Evolutionary conservation across 2,797 vertebrate genomes (phyloP).

Genomic region (Poeciliopsis presidionis): DNA sequence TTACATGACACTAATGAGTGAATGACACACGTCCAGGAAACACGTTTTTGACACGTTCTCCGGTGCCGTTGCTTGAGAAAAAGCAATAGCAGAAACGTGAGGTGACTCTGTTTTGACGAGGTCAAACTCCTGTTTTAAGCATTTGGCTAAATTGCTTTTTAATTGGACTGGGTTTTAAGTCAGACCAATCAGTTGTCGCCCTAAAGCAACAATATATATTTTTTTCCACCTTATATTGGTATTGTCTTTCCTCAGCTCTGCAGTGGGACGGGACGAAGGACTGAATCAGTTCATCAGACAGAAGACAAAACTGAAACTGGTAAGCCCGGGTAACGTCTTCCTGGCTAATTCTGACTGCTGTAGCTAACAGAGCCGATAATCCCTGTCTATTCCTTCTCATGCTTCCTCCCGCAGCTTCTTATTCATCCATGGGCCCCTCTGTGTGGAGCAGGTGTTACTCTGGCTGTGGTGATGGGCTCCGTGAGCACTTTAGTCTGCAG

Average conservation of each 20-base stretch:
- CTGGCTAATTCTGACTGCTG: neutral
- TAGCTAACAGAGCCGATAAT: conserved; percentile 5
- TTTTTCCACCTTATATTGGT: neutral
- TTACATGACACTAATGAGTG: conserved; percentile 27
- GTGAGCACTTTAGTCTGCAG: conserved; percentile 20
- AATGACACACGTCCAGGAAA: neutral
- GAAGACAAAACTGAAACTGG: conserved; percentile 14
- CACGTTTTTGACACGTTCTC: neutral
- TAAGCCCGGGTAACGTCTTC: conserved; percentile 3
- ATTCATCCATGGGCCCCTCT: conserved; percentile 13
- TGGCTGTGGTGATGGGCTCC: conserved; percentile 28
- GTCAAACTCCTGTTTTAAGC: no score
- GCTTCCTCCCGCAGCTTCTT: conserved; percentile 29
- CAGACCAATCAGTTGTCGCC: neutral
- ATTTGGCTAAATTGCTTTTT: neutral
- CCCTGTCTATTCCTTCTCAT: conserved; percentile 2
- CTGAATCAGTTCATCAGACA: neutral
- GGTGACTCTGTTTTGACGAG: neutral
- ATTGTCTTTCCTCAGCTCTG: conserved; percentile 19
- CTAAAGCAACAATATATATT: neutral
- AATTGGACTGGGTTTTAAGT: neutral
- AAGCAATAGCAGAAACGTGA: neutral
- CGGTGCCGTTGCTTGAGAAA: neutral
- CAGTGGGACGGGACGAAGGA: conserved; percentile 45
- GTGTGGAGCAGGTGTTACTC: conserved; percentile 29